phyloP scores from a whole-genome alignment of 2,888 invertebrate genomes.

The Papilio demoleus region DNA sequence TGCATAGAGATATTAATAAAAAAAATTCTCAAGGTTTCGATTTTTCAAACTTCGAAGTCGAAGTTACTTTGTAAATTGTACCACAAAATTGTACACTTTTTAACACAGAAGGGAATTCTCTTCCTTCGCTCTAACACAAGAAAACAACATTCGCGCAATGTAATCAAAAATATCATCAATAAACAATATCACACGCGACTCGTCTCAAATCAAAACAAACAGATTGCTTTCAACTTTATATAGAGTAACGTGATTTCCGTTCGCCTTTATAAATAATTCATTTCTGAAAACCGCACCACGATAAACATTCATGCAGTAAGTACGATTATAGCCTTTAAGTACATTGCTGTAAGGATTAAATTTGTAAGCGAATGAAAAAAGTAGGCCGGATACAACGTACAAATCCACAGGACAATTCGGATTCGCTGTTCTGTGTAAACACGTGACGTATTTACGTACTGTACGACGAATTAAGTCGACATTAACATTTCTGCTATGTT shows the following conservation, averaged over 20 bases:
- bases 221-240: constrained; percentile 33
- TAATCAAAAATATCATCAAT: constrained; percentile 11
- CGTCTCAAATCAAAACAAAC: constrained; percentile 36
- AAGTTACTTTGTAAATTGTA: no score
- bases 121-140: no score
- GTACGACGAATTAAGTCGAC: constrained; percentile 23
- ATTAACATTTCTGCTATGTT: constrained; percentile 11
- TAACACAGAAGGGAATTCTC: no score
- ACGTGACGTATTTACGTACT: constrained; percentile 23
- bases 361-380: constrained; percentile 2
- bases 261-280: constrained; percentile 37
- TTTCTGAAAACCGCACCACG: constrained; percentile 14
- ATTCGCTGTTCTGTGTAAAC: constrained; percentile 25
- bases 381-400: constrained; percentile 21
- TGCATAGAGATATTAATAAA: no score
- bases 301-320: not conserved
- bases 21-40: no score
- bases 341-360: constrained; percentile 7
- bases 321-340: constrained; percentile 13
- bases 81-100: no score
- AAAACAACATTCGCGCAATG: no score
- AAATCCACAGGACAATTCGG: constrained; percentile 27
- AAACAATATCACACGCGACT: constrained; percentile 22
- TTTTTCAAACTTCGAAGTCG: no score
- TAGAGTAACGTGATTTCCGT: constrained; percentile 29